Base-by-base conservation (phyloP, 2,797 vertebrate genomes). In the Diplodus sargus region DNA sequence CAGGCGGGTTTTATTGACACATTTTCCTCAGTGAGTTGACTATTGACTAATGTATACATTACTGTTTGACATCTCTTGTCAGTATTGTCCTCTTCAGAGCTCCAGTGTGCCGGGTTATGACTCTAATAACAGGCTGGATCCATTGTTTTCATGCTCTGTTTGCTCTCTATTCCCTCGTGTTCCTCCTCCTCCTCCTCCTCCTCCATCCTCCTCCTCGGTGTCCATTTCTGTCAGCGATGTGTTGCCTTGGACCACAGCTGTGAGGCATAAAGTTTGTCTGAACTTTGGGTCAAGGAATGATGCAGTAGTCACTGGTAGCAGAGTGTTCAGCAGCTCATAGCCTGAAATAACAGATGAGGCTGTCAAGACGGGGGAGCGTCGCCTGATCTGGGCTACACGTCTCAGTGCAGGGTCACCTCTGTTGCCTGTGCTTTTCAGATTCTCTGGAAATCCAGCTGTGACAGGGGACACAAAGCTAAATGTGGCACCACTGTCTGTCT, bases 291-390 rank as follows among this genome's bases (percentile, higher is more conserved):
- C 42, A 43, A 56, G 39, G 56, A 58, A 52, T 60, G 61, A 76
- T 75, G 74, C 62, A 48, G 57, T 63, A 48, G 78, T 42, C 47
- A 53, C 39, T 4, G 28, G 28, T 5, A 49, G 49, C 22, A 18
- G 49, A 74, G 49, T 34, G n/a, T 74, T 54, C 45, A 42, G 30
- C 63, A 45, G 25, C 66, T 63, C 22, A 18, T 43, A 20, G 45
- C 28, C 51, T 69, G 58, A 51, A 28, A 70, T 85, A 75, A 90
- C 60, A 48, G 65, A 91, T 84, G 70, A 78, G 81, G 23, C 70
- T 78, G 71, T 86, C 79, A 57, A 22, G 39, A 18, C 15, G 51
- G 18, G 18, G 25, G 20, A 5, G 17, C 60, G 67, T 43, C 75
- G 23, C 25, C 59, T 23, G 11, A 70, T 78, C 49, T 15, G 48